Evolutionary conservation across 2,888 invertebrate genomes (phyloP).

Genomic region (Plebejus anna): DNA sequence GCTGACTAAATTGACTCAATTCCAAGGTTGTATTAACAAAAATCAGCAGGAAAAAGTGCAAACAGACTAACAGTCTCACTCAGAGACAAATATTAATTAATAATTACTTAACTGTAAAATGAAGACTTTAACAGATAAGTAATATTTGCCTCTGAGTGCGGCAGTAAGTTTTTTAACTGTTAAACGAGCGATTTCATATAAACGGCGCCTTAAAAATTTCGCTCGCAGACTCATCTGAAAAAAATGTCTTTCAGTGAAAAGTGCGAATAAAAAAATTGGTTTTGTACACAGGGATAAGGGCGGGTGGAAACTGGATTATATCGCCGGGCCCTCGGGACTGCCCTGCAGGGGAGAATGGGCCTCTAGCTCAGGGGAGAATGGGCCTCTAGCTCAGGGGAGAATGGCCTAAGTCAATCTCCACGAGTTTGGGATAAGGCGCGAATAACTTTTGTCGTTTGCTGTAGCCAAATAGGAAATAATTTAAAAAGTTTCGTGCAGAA

Average conservation of each 20-base stretch:
- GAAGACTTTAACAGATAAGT: too few species aligned
- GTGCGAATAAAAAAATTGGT: conserved; percentile 43
- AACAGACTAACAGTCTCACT: too few species aligned
- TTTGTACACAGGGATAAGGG: conserved; percentile 54
- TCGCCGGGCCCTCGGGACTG: conserved; percentile 49
- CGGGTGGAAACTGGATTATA: conserved; percentile 70
- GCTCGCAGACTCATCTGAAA: background rate
- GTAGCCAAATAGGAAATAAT: background rate
- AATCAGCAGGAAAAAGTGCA: too few species aligned
- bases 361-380: background rate
- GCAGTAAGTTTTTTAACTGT: background rate
- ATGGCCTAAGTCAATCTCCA: conserved; percentile 53
- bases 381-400: conserved; percentile 23
- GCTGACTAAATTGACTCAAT: too few species aligned
- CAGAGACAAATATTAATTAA: too few species aligned
- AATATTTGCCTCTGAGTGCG: too few species aligned
- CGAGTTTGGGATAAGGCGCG: conserved; percentile 34
- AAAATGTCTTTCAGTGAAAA: conserved; percentile 7
- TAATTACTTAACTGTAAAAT: too few species aligned
- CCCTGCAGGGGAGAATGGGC: conserved; percentile 41
- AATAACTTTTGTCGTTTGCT: conserved; percentile 21
- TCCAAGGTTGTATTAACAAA: too few species aligned
- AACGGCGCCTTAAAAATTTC: background rate
- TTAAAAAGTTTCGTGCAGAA: too few species aligned
- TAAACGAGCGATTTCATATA: background rate